phyloP scores from a whole-genome alignment of 2,797 vertebrate genomes.

The Clarias fuscus region DNA sequence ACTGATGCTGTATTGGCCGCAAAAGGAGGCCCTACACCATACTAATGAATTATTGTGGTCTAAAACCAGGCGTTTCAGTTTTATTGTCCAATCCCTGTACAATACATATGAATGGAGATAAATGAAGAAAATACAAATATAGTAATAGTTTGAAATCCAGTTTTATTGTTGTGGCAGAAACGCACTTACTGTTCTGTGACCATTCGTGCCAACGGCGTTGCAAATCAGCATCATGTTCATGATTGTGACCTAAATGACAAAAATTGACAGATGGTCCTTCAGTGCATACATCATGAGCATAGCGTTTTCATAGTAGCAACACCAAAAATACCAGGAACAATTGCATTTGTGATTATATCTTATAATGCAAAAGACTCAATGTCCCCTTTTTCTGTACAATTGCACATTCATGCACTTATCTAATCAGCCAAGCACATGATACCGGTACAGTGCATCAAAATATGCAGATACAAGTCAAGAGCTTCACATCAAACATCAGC shows the following conservation, averaged over 20 bases:
- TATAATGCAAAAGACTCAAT: not conserved
- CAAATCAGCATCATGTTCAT: constrained; percentile 60
- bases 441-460: not conserved
- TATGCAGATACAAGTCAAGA: not conserved
- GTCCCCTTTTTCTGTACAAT: not conserved
- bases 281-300: not conserved
- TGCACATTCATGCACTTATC: not conserved
- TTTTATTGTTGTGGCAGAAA: not conserved
- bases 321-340: not conserved
- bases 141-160: not conserved
- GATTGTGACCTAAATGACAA: constrained; percentile 59
- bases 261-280: not conserved
- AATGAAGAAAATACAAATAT: not conserved
- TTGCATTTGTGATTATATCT: not conserved
- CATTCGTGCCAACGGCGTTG: constrained; percentile 76
- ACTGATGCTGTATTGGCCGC: too few species aligned
- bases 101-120: not conserved
- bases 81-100: too few species aligned
- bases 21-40: too few species aligned
- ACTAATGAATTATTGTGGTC: too few species aligned
- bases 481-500: constrained; percentile 41
- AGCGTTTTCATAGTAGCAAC: not conserved
- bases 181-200: constrained; percentile 72
- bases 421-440: not conserved
- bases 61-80: too few species aligned